Base-by-base conservation (phyloP, 2,888 invertebrate genomes). In the Agonum fuliginosum region DNA sequence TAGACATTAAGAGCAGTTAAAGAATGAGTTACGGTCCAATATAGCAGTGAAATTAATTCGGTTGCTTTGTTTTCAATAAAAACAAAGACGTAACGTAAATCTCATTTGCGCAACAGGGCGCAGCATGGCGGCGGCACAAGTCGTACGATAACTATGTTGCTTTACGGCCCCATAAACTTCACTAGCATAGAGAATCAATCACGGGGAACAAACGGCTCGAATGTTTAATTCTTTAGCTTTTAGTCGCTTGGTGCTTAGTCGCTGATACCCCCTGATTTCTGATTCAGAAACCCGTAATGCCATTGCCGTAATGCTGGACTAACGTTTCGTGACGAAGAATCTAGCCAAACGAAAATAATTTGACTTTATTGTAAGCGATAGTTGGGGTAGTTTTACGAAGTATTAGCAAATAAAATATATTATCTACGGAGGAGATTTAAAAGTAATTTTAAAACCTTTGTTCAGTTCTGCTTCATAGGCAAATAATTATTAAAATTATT, bases 31-130 rank as follows among this genome's bases (percentile, higher is more conserved):
- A 71, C 71, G 30, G 30, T 5, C 71, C 71, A 71, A 71, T 71
- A 71, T 71, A 71, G 19, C 46, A 30, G 65, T 24, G 46, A 30
- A 65, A 73, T 73, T 73, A 73, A 73, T 73, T 73, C 51, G 58
- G 58, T 41, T 73, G 54, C 58, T 73, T 73, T 73, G 73, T 73
- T 58, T 58, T 73, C 73, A 58, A 58, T 73, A 73, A 62, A 73
- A 73, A 73, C 73, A 73, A 62, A 54, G 73, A 41, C 58, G 73
- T 71, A 71, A 71, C 72, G 74, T 74, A 74, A 65, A 74, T 74
- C 62, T 62, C 74, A 74, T 74, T 74, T 65, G 62, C 43, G 74
- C 74, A 62, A 74, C 74, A 74, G 62, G 43, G 70, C 70, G 41
- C 22, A 37, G 20, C 20, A 17, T 4, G 12, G 12, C 46, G 70